Evolutionary conservation across 1,140 invertebrate species (phyloP).

Genomic region (Pachypeltis micranthus): DNA sequence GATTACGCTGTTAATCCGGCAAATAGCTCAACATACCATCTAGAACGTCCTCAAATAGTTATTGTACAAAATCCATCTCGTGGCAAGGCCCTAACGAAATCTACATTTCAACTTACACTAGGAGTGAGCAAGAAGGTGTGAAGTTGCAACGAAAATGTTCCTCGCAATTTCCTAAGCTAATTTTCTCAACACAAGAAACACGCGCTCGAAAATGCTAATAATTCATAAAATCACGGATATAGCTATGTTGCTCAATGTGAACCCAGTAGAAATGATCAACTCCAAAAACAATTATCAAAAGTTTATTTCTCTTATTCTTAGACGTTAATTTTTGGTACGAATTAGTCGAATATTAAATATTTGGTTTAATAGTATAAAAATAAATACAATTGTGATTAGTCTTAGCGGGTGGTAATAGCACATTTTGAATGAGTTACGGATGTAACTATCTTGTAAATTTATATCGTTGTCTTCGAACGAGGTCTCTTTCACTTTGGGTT

Average conservation of each 20-base stretch:
- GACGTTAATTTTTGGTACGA: background rate
- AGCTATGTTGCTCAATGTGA: background rate
- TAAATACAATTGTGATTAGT: background rate
- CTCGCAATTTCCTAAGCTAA: too few species aligned
- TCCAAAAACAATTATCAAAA: background rate
- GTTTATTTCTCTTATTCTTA: background rate
- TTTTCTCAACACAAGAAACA: too few species aligned
- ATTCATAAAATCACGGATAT: background rate
- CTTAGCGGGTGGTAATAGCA: background rate
- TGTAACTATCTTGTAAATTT: conserved; percentile 17
- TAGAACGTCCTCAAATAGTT: too few species aligned
- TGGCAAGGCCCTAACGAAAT: too few species aligned
- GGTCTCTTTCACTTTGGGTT: conserved; percentile 44
- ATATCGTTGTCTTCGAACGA: conserved; percentile 34
- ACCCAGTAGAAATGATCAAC: background rate
- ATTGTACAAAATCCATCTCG: too few species aligned
- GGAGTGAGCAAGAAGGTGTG: too few species aligned
- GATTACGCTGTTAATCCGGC: too few species aligned
- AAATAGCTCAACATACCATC: too few species aligned
- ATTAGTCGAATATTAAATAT: background rate
- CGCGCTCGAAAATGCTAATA: too few species aligned
- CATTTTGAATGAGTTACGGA: background rate
- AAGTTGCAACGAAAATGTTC: too few species aligned
- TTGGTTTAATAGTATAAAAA: background rate
- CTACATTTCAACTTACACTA: too few species aligned